Evolutionary conservation across 2,888 invertebrate genomes (phyloP), one percentile per base, ranked within the genome.

Genomic region (Drosophila nr. medialis): DNA sequence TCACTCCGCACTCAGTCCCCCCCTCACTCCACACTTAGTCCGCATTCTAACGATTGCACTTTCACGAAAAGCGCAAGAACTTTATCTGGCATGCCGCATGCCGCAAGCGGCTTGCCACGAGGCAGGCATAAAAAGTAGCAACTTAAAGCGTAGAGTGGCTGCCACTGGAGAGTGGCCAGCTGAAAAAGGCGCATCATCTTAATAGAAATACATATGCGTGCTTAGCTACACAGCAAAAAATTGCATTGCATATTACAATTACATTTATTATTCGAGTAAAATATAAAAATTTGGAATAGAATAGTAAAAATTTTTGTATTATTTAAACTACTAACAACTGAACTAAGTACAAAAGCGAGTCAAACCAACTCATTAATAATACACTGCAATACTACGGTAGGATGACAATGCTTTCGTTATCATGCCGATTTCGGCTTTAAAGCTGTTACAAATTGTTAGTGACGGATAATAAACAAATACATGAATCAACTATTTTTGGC

Each of bases 1-100:
- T 49, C 36, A 51, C 64, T 42, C 15, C 27, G 48, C 40, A 51
- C 64, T 50, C 18, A 53, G 7, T 15, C 45, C 15, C 2, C 58
- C 58, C n/a, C 42, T 36, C 45, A 53, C 38, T 56, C 38, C 34
- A 24, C 58, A 15, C 18, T 13, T 50, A 65, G 61, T 70, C 55
- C 73, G 80, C 86, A 86, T 86, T 87, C 89, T 89, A 87, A 82
- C 86, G 88, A 85, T 87, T 85, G 86, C 86, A 86, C 86, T 86
- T 86, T 86, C 80, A 77, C 90, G 77, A 77, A 81, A 89, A 76
- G 82, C 85, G 77, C 88, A 89, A 86, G 86, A 86, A 86, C 86
- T 89, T 86, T 86, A 86, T 86, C 89, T 86, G 72, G 87, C 80
- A 75, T 69, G 86, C 83, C 71, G 69, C 58, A 60, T 64, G 75